Percentiles rank a stretch among this genome's conserved stretches.
Evolutionary conservation across 1,140 invertebrate species (phyloP).

Genomic region (Nixonia krombeini): DNA sequence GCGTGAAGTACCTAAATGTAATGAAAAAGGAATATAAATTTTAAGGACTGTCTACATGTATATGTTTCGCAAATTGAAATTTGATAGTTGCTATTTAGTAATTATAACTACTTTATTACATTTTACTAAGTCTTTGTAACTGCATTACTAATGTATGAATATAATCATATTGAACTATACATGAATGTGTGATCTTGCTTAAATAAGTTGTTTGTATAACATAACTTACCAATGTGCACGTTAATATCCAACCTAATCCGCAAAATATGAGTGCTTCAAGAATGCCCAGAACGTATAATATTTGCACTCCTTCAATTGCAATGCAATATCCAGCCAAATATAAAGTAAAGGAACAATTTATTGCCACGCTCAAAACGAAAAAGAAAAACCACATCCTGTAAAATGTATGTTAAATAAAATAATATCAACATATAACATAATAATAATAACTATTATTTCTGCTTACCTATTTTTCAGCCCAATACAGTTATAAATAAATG

Average conservation of each 20-base stretch:
- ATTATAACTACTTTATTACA: too few species aligned
- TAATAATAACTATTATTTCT: background rate
- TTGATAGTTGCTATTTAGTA: too few species aligned
- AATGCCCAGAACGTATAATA: conserved; percentile 84
- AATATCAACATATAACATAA: conserved; percentile 1
- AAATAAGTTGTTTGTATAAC: too few species aligned
- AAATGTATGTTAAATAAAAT: conserved; percentile 39
- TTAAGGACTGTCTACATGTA: too few species aligned
- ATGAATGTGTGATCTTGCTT: too few species aligned
- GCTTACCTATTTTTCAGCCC: conserved; percentile 81
- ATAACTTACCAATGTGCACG: conserved; percentile 90
- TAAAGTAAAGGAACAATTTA: conserved; percentile 88
- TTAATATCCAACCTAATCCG: conserved; percentile 87
- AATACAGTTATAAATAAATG: conserved; percentile 95
- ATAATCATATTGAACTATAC: too few species aligned
- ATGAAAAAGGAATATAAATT: conserved; percentile 24
- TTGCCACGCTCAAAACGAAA: conserved; percentile 87
- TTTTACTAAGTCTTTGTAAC: too few species aligned
- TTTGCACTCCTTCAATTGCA: conserved; percentile 86
- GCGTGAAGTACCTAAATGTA: conserved; percentile 87
- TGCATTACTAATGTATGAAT: too few species aligned
- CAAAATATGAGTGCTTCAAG: conserved; percentile 88
- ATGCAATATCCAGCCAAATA: conserved; percentile 92
- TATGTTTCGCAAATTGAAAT: too few species aligned
- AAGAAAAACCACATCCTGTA: conserved; percentile 91